Base-by-base conservation (phyloP, 2,797 vertebrate genomes). In the Ctenopoma multispine region DNA sequence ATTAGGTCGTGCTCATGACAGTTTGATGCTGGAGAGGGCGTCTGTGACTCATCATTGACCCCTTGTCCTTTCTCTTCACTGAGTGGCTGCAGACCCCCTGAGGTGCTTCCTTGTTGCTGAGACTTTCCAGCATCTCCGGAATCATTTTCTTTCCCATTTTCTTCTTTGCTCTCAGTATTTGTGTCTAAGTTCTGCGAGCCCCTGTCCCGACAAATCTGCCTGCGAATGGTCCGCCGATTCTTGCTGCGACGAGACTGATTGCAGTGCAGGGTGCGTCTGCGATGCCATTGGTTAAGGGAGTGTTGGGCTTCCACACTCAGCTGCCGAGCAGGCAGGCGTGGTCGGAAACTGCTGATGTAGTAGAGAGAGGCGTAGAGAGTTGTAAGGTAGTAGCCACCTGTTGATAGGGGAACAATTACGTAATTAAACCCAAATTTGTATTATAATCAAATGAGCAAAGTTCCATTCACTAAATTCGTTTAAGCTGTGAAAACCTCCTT, bases 351-450 rank as follows among this genome's bases (percentile, higher is more conserved):
- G 78, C 93, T 96, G 75, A 97, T 95, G 89, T 97, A 96, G 90
- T 94, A 94, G 27, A 98, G 93, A 2, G 96, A 93, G 46, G 96
- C 96, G 38, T 96, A 97, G 65, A 96, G 86, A 10, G 96, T 95
- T 7, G 96, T 97, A 68, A 97, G 92, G 87, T 97, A 97, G 90
- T 97, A 97, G 9, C 96, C 96, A 27, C 95, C 96, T 97, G 79
- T 54, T 38, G 76, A 63, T 15, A 48, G 3, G 23, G 20, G 20
- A 58, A 6, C 69, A 8, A 20, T 29, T 23, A 34, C n/a, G 24
- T 29, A 56, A 31, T 5, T 36, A 7, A 21, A 44, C 4, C 1
- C 8, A 31, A 14, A 41, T 36, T 14, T 40, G 17, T 38, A 23
- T 20, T 34, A 53, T 20, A 34, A 34, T 34, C 8, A 34, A 9